Conservation (phyloP, 2,797 vertebrate species). For the Synaphobranchus kaupii region DNA sequence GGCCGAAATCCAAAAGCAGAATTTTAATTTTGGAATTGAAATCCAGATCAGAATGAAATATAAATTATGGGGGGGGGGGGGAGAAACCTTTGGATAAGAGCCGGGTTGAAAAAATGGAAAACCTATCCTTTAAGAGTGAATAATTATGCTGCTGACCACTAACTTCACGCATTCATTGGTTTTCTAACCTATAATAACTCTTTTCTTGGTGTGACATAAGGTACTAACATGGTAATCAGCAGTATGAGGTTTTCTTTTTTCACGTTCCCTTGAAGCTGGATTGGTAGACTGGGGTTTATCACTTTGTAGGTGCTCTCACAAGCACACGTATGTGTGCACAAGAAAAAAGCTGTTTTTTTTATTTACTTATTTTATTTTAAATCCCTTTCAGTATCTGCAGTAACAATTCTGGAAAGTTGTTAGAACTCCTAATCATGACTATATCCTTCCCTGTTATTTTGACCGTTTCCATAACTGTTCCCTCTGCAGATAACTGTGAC, state of each 20-base stretch:
- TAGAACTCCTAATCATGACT: background rate
- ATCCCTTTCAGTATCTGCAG: background rate
- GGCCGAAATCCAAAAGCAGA: background rate
- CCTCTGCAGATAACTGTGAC: slow-evolving; percentile 78
- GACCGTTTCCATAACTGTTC: background rate
- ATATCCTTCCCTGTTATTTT: background rate
- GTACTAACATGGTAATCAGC: background rate
- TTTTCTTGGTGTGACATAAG: background rate
- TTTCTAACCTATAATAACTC: background rate
- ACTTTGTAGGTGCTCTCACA: background rate
- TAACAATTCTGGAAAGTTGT: background rate
- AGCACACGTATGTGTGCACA: background rate
- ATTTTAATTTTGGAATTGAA: background rate
- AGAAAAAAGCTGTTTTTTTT: background rate
- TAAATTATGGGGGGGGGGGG: too few species aligned
- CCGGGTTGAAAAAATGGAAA: too few species aligned
- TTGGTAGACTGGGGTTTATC: too few species aligned
- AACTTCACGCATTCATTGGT: background rate
- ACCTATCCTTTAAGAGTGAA: background rate
- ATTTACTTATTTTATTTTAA: background rate
- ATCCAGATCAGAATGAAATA: background rate
- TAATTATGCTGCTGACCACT: background rate
- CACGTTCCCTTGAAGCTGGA: background rate
- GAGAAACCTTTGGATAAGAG: too few species aligned
- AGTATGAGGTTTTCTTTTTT: background rate